Percentiles rank a stretch among this genome's conserved stretches.
These are phyloP conservation scores for Hypena proboscidalis DNA, from an alignment of 2,888 invertebrate species.

Conservation along the genomic window DNA sequence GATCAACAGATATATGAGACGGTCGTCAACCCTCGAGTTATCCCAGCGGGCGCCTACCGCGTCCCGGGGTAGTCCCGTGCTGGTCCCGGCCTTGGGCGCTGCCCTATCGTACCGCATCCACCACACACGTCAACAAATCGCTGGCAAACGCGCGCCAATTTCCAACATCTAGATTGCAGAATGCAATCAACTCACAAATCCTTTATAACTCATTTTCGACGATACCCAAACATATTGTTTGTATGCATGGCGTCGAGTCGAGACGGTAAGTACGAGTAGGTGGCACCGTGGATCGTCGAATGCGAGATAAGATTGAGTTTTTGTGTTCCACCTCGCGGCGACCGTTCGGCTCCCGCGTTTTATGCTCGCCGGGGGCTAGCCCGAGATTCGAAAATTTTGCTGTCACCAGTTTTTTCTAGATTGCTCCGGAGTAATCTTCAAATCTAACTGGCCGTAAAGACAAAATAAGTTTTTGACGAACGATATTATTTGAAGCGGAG, in stretches of 20 bases:
- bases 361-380: slow-evolving; percentile 51
- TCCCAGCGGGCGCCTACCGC: slow-evolving; percentile 47
- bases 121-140: slow-evolving; percentile 33
- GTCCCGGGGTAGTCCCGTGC: slow-evolving; percentile 29
- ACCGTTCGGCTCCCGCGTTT: slow-evolving; percentile 47
- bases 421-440: slow-evolving; percentile 62
- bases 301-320: slow-evolving; percentile 62
- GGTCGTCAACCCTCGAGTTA: slow-evolving; percentile 52
- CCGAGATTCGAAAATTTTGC: slow-evolving; percentile 60
- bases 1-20: slow-evolving; percentile 50
- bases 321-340: slow-evolving; percentile 66
- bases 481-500: slow-evolving; percentile 34
- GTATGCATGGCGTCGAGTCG: slow-evolving; percentile 33
- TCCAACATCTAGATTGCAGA: slow-evolving; percentile 30
- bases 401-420: slow-evolving; percentile 63
- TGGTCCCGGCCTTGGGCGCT: slow-evolving; percentile 28
- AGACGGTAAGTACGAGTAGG: slow-evolving; percentile 13
- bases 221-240: slow-evolving; percentile 37
- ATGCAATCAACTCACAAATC: slow-evolving; percentile 34
- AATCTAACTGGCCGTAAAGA: slow-evolving; percentile 74
- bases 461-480: slow-evolving; percentile 55
- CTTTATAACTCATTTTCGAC: slow-evolving; percentile 35
- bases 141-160: slow-evolving; percentile 18
- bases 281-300: slow-evolving; percentile 7
- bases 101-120: slow-evolving; percentile 25